Conservation (phyloP, 2,888 invertebrate species). For the Eubasilissa splendida region DNA sequence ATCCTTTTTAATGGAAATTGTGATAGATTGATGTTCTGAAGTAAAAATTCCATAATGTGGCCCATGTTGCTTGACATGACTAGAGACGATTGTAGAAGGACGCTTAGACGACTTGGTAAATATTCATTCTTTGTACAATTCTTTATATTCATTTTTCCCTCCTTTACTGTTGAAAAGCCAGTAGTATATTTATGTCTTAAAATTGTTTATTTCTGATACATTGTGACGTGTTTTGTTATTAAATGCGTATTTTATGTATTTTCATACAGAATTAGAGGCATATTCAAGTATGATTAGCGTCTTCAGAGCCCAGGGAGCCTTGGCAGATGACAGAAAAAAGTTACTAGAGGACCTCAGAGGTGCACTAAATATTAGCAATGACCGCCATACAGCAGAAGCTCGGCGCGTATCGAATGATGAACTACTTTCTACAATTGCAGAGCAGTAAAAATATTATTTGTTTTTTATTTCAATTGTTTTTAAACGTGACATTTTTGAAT, state of each 20-base stretch:
- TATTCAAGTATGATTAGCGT: slow-evolving; percentile 92
- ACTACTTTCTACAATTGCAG: slow-evolving; percentile 88
- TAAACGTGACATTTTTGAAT: slow-evolving; percentile 25
- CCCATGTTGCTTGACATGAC: slow-evolving; percentile 83
- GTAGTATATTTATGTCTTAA: slow-evolving; percentile 59
- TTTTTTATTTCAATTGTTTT: slow-evolving; percentile 26
- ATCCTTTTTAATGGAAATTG: slow-evolving; percentile 66
- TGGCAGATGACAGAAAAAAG: slow-evolving; percentile 87
- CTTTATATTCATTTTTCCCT: slow-evolving; percentile 54
- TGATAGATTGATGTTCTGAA: slow-evolving; percentile 63
- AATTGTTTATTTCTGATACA: slow-evolving; percentile 6
- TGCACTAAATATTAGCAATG: slow-evolving; percentile 88
- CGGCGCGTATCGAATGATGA: slow-evolving; percentile 94
- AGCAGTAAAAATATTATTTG: slow-evolving; percentile 78
- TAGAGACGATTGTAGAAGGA: slow-evolving; percentile 90
- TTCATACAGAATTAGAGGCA: slow-evolving; percentile 86
- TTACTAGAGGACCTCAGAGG: slow-evolving; percentile 87
- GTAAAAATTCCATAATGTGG: slow-evolving; percentile 68
- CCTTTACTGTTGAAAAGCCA: slow-evolving; percentile 56
- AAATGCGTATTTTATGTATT: slow-evolving; percentile 17
- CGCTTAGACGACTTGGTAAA: slow-evolving; percentile 89
- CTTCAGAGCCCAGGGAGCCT: slow-evolving; percentile 92
- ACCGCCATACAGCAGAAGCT: slow-evolving; percentile 93
- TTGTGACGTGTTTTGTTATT: slow-evolving; percentile 14
- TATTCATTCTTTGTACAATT: slow-evolving; percentile 52